Percentiles rank a stretch among this genome's conserved stretches.
Evolutionary conservation across 92 coral and sea anemone genomes (phyloP).

Genomic region (Siderastrea radians): DNA sequence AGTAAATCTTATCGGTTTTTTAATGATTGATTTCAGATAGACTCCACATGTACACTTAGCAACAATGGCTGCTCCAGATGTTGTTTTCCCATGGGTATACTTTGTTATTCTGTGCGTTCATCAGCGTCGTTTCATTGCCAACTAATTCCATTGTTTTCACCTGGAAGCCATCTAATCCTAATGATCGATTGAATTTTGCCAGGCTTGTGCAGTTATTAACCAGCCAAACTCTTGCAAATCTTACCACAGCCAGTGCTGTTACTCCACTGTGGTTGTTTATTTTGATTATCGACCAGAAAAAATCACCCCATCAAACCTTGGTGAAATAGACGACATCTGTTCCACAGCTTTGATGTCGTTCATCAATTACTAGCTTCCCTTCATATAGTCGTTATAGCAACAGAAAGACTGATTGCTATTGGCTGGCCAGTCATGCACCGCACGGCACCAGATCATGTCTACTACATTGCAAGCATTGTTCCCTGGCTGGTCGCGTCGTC

Average conservation of each 20-base stretch:
- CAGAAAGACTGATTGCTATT: slow-evolving; percentile 58
- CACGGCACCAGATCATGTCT: slow-evolving; percentile 44
- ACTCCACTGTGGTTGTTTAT: slow-evolving; percentile 52
- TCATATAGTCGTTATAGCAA: slow-evolving; percentile 47
- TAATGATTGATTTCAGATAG: no score
- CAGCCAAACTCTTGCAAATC: slow-evolving; percentile 41
- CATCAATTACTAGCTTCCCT: slow-evolving; percentile 51
- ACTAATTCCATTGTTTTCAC: slow-evolving; percentile 5
- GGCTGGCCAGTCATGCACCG: slow-evolving; percentile 67
- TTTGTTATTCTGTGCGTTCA: slow-evolving; percentile 16
- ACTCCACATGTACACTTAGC: no score
- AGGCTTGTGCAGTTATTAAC: slow-evolving; percentile 52
- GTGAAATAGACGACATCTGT: slow-evolving; percentile 27
- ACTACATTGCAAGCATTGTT: slow-evolving; percentile 34
- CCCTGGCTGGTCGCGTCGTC: slow-evolving; percentile 48
- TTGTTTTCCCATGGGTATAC: background rate
- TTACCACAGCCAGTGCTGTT: slow-evolving; percentile 17
- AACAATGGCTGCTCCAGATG: no score
- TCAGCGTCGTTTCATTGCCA: slow-evolving; percentile 3
- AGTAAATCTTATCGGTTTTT: no score
- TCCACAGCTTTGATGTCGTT: slow-evolving; percentile 60
- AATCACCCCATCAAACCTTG: background rate
- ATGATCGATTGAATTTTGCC: slow-evolving; percentile 38
- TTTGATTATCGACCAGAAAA: background rate
- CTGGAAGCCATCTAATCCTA: slow-evolving; percentile 25